Percentiles rank a stretch among this genome's conserved stretches.
phyloP scores from a whole-genome alignment of 2,888 invertebrate species.

The Ophraella communa region DNA sequence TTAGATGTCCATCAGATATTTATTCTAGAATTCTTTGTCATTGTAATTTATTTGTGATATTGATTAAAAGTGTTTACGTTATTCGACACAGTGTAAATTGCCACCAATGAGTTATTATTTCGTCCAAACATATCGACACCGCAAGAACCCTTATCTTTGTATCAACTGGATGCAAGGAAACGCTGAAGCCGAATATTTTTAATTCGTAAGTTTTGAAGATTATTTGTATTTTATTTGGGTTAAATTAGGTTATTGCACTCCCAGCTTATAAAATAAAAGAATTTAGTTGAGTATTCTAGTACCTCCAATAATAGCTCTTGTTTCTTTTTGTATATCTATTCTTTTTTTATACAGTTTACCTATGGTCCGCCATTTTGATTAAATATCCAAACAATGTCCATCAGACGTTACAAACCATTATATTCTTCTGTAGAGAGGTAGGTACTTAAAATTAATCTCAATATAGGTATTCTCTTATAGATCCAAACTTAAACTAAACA shows the following conservation, averaged over 20 bases:
- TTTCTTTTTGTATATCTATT: too few species aligned
- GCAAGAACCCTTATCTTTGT: neutral
- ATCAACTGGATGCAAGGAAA: neutral
- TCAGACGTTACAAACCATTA: too few species aligned
- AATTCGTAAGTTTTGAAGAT: constrained; percentile 11
- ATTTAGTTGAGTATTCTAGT: neutral
- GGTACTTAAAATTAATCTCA: too few species aligned
- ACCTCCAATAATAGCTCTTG: neutral
- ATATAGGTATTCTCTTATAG: too few species aligned
- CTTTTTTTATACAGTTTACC: too few species aligned
- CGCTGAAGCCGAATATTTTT: neutral
- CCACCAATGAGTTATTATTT: constrained; percentile 10
- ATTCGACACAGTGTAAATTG: constrained; percentile 18
- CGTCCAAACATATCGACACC: neutral
- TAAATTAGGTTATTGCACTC: neutral
- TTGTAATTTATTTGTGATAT: constrained; percentile 22
- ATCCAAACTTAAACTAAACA: too few species aligned
- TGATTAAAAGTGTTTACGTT: constrained; percentile 21
- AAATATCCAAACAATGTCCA: too few species aligned
- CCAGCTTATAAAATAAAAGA: neutral
- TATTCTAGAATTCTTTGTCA: constrained; percentile 20
- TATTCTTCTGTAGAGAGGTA: too few species aligned
- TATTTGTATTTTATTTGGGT: neutral
- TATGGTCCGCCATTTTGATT: too few species aligned
- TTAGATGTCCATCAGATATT: constrained; percentile 9